These are phyloP conservation scores for Bradypus variegatus DNA, from an alignment of 2,797 vertebrate species.

Conservation along the genomic window DNA sequence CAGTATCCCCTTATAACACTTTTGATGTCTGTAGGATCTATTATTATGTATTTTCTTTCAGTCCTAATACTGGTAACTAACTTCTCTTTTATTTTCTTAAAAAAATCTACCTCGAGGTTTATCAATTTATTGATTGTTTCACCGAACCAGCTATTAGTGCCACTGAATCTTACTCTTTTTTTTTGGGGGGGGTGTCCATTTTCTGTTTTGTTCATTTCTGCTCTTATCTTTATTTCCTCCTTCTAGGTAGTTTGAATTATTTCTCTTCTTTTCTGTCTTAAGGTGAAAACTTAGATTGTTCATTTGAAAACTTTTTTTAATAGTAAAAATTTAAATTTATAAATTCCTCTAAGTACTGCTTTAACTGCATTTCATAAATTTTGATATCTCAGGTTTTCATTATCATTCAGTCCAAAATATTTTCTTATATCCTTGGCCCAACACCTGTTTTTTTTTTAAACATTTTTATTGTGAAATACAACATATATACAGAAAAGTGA, in stretches of 20 bases:
- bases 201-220: neutral
- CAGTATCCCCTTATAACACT: too few species aligned
- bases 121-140: neutral
- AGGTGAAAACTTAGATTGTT: neutral
- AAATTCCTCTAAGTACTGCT: neutral
- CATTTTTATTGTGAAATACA: too few species aligned
- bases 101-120: neutral
- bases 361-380: neutral
- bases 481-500: too few species aligned
- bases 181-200: neutral
- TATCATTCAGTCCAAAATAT: too few species aligned
- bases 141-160: neutral
- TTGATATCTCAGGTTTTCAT: too few species aligned
- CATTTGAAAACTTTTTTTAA: neutral
- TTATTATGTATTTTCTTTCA: neutral
- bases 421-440: neutral
- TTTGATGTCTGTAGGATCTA: too few species aligned
- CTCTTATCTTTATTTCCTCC: neutral
- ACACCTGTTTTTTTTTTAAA: neutral
- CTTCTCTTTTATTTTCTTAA: neutral
- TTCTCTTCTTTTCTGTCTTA: neutral
- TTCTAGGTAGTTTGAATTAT: neutral
- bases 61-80: neutral
- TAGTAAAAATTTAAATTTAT: neutral
- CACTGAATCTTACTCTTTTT: neutral